Percentiles rank a stretch among this genome's conserved stretches.
phyloP scores from a whole-genome alignment of 2,888 invertebrate genomes.

The Meiosimyza decipiens region DNA sequence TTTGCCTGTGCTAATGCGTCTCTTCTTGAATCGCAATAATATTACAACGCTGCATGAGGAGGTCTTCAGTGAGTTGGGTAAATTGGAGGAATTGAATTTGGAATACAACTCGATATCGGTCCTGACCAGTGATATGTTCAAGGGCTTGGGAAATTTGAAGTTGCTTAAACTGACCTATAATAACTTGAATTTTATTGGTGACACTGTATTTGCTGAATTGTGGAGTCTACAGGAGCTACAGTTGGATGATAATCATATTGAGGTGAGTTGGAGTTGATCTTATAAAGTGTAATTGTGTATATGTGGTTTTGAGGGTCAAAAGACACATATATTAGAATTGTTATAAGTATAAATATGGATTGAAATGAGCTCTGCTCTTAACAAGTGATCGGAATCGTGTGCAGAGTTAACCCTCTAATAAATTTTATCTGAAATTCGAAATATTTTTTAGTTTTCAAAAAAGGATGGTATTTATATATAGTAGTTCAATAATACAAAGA shows the following conservation, averaged over 20 bases:
- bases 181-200: slow-evolving; percentile 80
- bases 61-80: slow-evolving; percentile 79
- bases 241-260: slow-evolving; percentile 76
- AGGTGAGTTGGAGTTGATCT: slow-evolving; percentile 66
- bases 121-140: slow-evolving; percentile 81
- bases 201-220: slow-evolving; percentile 82
- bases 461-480: too few relatives aligned
- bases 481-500: too few relatives aligned
- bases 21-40: slow-evolving; percentile 87
- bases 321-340: too few relatives aligned
- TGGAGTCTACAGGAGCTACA: slow-evolving; percentile 78
- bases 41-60: slow-evolving; percentile 86
- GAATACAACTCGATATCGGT: slow-evolving; percentile 81
- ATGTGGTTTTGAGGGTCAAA: too few relatives aligned
- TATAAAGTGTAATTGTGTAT: too few relatives aligned
- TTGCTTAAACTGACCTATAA: slow-evolving; percentile 81
- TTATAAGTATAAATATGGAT: too few relatives aligned
- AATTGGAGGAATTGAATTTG: slow-evolving; percentile 83
- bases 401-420: too few relatives aligned
- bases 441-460: too few relatives aligned
- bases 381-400: too few relatives aligned
- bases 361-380: too few relatives aligned
- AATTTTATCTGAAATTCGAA: too few relatives aligned
- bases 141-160: slow-evolving; percentile 79
- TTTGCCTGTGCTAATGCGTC: slow-evolving; percentile 77